phyloP scores from a whole-genome alignment of 2,797 vertebrate genomes.

The Phoxinus dragarum region DNA sequence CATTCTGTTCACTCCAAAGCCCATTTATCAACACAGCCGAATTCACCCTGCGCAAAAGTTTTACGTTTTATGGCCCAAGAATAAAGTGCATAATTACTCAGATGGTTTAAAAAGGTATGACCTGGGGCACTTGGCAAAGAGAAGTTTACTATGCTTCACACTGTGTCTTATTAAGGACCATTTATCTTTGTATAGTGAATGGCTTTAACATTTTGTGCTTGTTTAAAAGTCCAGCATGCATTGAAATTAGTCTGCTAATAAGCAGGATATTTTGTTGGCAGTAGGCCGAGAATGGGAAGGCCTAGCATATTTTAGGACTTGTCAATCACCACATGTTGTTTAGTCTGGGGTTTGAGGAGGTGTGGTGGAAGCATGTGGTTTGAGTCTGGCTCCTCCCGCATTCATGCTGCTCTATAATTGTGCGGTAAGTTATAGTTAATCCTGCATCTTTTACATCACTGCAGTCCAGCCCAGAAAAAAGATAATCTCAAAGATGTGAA shows the following conservation, averaged over 20 bases:
- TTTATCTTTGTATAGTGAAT: conserved; percentile 57
- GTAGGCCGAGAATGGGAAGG: conserved; percentile 60
- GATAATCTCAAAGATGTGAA: neutral
- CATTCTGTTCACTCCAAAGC: conserved; percentile 49
- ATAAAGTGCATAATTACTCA: conserved; percentile 68
- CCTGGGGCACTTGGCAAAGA: conserved; percentile 68
- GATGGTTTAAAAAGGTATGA: conserved; percentile 58
- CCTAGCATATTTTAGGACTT: conserved; percentile 69
- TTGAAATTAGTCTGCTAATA: conserved; percentile 74
- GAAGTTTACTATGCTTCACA: conserved; percentile 57
- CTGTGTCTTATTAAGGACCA: conserved; percentile 65
- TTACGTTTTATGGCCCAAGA: conserved; percentile 65
- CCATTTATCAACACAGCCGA: conserved; percentile 63
- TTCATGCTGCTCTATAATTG: conserved; percentile 13
- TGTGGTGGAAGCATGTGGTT: conserved; percentile 69
- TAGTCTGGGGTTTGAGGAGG: conserved; percentile 78
- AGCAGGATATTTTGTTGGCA: conserved; percentile 60
- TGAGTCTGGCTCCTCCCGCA: conserved; percentile 70
- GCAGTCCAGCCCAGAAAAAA: conserved; percentile 18
- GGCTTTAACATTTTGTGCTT: conserved; percentile 52
- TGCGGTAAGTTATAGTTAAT: conserved; percentile 1
- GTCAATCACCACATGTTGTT: conserved; percentile 79
- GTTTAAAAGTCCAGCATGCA: conserved; percentile 65
- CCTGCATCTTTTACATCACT: conserved; percentile 9
- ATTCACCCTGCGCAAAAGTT: conserved; percentile 57